phyloP scores from a whole-genome alignment of 2,113 vertebrate species.

The Corydoras sp. region DNA sequence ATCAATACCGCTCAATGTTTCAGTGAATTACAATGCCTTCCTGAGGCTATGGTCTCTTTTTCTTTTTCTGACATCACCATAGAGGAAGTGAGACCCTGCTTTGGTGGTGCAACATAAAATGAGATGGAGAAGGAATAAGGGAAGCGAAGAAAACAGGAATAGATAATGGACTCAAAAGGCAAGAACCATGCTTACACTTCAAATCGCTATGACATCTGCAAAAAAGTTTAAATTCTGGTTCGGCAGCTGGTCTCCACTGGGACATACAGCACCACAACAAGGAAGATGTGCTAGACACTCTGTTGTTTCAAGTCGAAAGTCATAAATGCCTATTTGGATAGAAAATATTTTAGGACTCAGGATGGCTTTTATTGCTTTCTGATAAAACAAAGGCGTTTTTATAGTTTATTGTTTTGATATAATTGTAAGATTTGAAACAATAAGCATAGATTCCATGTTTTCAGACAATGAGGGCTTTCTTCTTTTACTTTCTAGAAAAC shows the following conservation, averaged over 20 bases:
- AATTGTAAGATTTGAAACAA: background rate
- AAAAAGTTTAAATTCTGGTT: slow-evolving; percentile 19
- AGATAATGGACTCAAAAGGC: slow-evolving; percentile 7
- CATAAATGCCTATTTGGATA: slow-evolving; percentile 2
- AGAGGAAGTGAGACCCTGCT: slow-evolving; percentile 13
- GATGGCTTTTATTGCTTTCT: background rate
- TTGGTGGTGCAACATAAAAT: slow-evolving; percentile 34
- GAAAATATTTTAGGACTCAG: slow-evolving; percentile 8
- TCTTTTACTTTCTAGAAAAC: too few relatives aligned
- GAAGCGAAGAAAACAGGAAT: slow-evolving; percentile 27
- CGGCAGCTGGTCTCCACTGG: slow-evolving; percentile 15
- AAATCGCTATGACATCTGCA: slow-evolving; percentile 32
- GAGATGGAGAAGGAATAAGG: slow-evolving; percentile 12
- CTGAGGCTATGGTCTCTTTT: slow-evolving; percentile 37
- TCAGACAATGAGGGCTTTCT: too few relatives aligned
- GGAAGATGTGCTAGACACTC: background rate
- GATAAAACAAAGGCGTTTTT: background rate
- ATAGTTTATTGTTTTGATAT: background rate
- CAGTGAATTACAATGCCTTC: slow-evolving; percentile 48
- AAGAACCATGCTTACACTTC: slow-evolving; percentile 17
- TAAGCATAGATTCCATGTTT: too few relatives aligned
- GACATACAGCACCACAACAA: slow-evolving; percentile 8
- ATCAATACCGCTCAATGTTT: slow-evolving; percentile 50
- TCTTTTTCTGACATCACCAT: slow-evolving; percentile 37
- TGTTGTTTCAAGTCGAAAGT: background rate